Evolutionary conservation across 1,140 invertebrate species (phyloP), one percentile per base, ranked within the genome.

Genomic region (Bradynema listronoti): DNA sequence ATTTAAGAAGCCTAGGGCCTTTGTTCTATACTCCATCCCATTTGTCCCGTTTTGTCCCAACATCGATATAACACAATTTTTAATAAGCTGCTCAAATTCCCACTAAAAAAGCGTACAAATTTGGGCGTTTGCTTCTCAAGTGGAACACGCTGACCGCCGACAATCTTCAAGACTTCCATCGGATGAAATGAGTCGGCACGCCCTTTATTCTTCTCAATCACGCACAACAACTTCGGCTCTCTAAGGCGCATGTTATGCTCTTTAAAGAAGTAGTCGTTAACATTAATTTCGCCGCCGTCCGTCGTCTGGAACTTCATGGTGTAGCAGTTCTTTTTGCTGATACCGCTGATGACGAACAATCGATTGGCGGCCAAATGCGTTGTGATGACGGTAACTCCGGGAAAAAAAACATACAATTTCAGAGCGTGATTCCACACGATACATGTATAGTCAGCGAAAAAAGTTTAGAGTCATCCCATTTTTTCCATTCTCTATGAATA

Each of bases 91-190:
- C n/a, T n/a, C n/a, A n/a, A n/a, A n/a, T n/a, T n/a, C n/a, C n/a
- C n/a, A n/a, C n/a, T n/a, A n/a, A 39, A 39, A 39, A 11, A 11
- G 19, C 11, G 19, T 39, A 39, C 36, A 9, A 61, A 24, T 6
- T 47, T 45, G 1, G 59, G 59, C 16, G 63, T 66, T 66, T 63
- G 61, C n/a, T 63, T 64, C 4, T 63, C 61, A 1, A 63, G n/a
- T 6, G 61, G 14, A 6, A 63, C 61, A 9, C 61, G 61, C 6
- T 63, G 61, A 0, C 61, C 61, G 7, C 33, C 34, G 53, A 61
- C 43, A 32, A 63, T 63, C 3, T 58, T 39, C 5, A 65, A 11
- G 9, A 63, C n/a, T 16, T 63, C 61, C 19, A 63, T 39, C 4
- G 61, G 61, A n/a, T 51, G 65, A 41, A 7, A 63, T 29, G 29